Evolutionary conservation across 2,113 vertebrate species (phyloP), one percentile per base, ranked within the genome.

Genomic region (Nannobrachium achirus): DNA sequence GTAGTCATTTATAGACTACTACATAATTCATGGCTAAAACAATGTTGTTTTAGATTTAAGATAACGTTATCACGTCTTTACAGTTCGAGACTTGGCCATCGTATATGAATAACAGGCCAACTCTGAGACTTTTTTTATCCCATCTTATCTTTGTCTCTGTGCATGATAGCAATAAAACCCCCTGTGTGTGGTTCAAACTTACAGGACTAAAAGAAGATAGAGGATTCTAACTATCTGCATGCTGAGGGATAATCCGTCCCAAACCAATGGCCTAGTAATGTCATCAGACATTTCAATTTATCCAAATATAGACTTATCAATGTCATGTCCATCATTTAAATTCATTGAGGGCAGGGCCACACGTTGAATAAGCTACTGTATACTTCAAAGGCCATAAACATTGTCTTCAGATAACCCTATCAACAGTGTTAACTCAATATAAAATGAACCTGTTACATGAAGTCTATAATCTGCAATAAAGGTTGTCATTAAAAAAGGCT

Each of bases 261-360:
- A 42, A 52, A 46, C n/a, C 8, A 68, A 49, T 63, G 68, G 66
- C 63, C 71, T 51, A 41, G 38, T 16, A 63, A 76, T 50, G 42
- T 40, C 7, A 10, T 15, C 49, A 6, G 44, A 5, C 53, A 46
- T 45, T 61, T 71, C 39, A 18, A 51, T 66, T n/a, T 10, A 20
- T 48, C 71, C 63, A 56, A 66, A 45, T 75, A 80, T 56, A 78
- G 49, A 64, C 18, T 7, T 33, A 25, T 59, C 13, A 18, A 20
- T 48, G 25, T 33, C n/a, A 8, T 33, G 38, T 71, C 14, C 9
- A 10, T 52, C 58, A 16, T 20, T 80, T 48, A 49, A 56, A 59
- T 25, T 41, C 44, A 41, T 44, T 10, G 25, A 33, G 25, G 25
- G 25, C 8, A 44, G 42, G 25, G 40, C 50, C 63, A 19, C 0